Conservation (phyloP, 2,113 vertebrate species). For the Balaeniceps rex region DNA sequence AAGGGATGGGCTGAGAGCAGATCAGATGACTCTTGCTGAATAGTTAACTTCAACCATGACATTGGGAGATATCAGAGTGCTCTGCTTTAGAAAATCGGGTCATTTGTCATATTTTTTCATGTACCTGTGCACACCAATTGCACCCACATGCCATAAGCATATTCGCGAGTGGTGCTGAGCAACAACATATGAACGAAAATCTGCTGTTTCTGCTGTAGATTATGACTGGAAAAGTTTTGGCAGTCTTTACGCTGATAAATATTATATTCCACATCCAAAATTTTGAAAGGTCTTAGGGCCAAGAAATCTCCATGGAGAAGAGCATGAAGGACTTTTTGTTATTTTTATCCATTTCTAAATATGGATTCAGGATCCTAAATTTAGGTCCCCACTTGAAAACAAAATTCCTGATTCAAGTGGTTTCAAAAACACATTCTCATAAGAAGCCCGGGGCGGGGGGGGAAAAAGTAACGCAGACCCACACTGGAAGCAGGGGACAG, state of each 20-base stretch:
- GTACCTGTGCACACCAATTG: not conserved
- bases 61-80: not conserved
- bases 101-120: not conserved
- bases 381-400: slow-evolving; percentile 11
- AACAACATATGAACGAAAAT: not conserved
- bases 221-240: not conserved
- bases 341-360: slow-evolving; percentile 5
- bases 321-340: not conserved
- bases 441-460: not conserved
- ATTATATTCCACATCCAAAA: not conserved
- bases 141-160: fast-evolving
- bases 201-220: not conserved
- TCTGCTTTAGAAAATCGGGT: not conserved
- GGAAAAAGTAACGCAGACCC: not conserved
- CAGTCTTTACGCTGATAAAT: not conserved
- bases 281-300: not conserved
- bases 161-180: not conserved
- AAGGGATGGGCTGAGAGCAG: not conserved
- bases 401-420: slow-evolving; percentile 31
- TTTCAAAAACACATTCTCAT: not conserved
- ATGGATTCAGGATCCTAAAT: slow-evolving; percentile 1
- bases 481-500: not conserved
- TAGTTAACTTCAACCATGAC: not conserved
- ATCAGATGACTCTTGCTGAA: not conserved
- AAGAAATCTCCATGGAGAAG: not conserved